Evolutionary conservation across 2,113 vertebrate species (phyloP).

Genomic region (Motacilla alba): DNA sequence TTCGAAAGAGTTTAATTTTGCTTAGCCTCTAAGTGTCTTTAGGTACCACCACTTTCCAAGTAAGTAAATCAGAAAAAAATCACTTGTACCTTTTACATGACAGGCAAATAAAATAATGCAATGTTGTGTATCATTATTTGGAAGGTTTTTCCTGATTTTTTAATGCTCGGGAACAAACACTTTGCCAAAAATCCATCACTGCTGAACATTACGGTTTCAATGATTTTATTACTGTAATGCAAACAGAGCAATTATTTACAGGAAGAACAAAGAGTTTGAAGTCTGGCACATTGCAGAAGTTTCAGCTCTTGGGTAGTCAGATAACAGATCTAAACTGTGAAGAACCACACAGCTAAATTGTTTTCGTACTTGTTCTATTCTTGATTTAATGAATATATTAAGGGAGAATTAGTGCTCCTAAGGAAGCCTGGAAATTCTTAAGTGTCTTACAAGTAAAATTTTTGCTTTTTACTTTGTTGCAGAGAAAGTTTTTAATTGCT

Average conservation of each 20-base stretch:
- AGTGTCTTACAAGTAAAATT: not conserved
- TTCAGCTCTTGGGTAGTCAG: not conserved
- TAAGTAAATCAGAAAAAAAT: not conserved
- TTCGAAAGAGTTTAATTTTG: not conserved
- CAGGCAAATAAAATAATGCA: not conserved
- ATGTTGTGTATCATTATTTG: not conserved
- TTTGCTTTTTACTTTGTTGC: not conserved
- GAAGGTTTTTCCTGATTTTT: not conserved
- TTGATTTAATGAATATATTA: not conserved
- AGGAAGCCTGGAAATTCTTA: not conserved
- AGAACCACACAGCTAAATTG: not conserved
- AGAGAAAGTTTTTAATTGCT: not conserved
- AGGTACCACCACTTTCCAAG: not conserved
- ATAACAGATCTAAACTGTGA: not conserved
- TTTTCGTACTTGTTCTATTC: not conserved
- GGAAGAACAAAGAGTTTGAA: not conserved
- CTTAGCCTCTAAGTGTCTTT: not conserved
- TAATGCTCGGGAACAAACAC: not conserved
- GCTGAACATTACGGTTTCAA: not conserved
- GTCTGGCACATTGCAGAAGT: not conserved
- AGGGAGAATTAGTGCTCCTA: not conserved
- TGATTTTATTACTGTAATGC: not conserved
- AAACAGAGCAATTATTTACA: not conserved
- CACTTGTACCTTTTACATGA: not conserved
- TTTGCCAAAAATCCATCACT: not conserved